Base-by-base conservation (phyloP, 2,888 invertebrate species). In the Plusia festucae region DNA sequence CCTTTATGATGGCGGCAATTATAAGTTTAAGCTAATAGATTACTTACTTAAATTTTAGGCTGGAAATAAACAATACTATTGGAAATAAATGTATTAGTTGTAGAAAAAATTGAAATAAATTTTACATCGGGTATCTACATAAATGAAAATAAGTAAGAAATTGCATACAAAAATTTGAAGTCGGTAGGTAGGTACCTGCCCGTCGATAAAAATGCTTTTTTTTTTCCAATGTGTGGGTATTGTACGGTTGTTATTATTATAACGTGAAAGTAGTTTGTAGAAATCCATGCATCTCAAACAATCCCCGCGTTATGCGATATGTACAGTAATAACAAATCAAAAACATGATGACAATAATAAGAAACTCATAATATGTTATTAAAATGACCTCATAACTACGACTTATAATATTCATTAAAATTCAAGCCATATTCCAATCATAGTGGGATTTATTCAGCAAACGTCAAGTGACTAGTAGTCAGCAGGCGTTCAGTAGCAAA, bases 401-500 rank as follows among this genome's bases (percentile, higher is more conserved):
- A n/a, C n/a, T n/a, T 24, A 24, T 24, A 24, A 18, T 34, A 16
- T 8, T 20, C 44, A 67, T 54, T 58, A 58, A 54, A 64, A 68
- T 55, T 68, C 57, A 66, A 60, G 55, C 20, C 32, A 27, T 62
- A 68, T 49, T 70, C 53, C 46, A 72, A 75, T 70, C 30, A n/a
- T 7, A 53, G 16, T 44, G 63, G 66, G 44, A 71, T 61, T 57
- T 60, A 77, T 63, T 78, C 76, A 65, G 75, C 74, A 81, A 82
- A 73, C 69, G 68, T 69, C 77, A 81, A 82, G 75, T 74, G 72
- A 78, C 68, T 78, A 76, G 40, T 59, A 60, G 79, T 79, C 68
- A 70, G 78, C 74, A 78, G 74, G 84, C 81, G 84, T 85, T 88
- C 85, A 82, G 88, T 88, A 89, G 89, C 85, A 65, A 76, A 86